These are phyloP conservation scores for Baronia brevicornis DNA, from an alignment of 2,888 invertebrate genomes.

Conservation along the genomic window DNA sequence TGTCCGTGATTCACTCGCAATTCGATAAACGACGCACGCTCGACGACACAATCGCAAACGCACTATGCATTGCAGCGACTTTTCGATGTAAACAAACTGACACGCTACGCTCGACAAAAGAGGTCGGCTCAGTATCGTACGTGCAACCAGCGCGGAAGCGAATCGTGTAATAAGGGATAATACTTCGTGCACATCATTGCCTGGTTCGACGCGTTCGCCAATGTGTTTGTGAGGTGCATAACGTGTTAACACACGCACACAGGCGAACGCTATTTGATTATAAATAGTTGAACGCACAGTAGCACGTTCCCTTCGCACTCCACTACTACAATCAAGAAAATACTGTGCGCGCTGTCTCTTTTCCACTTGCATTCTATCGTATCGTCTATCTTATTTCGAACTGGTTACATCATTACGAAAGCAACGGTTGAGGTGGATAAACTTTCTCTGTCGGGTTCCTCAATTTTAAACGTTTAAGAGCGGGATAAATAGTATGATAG, in stretches of 20 bases:
- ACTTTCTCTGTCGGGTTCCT: slow-evolving; percentile 45
- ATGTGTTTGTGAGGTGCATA: slow-evolving; percentile 63
- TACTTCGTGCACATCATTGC: slow-evolving; percentile 73
- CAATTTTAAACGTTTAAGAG: slow-evolving; percentile 30
- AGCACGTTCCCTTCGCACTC: slow-evolving; percentile 73
- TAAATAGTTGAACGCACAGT: slow-evolving; percentile 74
- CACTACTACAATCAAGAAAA: slow-evolving; percentile 63
- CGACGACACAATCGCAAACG: slow-evolving; percentile 68
- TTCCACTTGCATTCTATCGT: slow-evolving; percentile 26
- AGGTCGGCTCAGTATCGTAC: slow-evolving; percentile 61
- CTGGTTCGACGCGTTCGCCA: slow-evolving; percentile 45
- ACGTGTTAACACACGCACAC: slow-evolving; percentile 58
- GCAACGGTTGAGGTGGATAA: slow-evolving; percentile 34
- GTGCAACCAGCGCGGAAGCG: slow-evolving; percentile 66
- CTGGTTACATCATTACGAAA: slow-evolving; percentile 63
- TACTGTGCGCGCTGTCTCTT: slow-evolving; percentile 41
- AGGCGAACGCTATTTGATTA: slow-evolving; percentile 58
- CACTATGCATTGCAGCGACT: slow-evolving; percentile 59
- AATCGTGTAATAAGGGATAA: slow-evolving; percentile 73
- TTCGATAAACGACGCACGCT: slow-evolving; percentile 55
- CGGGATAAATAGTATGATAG: slow-evolving; percentile 36
- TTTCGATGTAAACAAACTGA: slow-evolving; percentile 68
- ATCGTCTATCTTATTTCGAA: slow-evolving; percentile 43
- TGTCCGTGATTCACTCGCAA: slow-evolving; percentile 62
- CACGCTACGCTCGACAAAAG: slow-evolving; percentile 60